Base-by-base conservation (phyloP, 2,113 vertebrate species). In the Xyrauchen texanus region DNA sequence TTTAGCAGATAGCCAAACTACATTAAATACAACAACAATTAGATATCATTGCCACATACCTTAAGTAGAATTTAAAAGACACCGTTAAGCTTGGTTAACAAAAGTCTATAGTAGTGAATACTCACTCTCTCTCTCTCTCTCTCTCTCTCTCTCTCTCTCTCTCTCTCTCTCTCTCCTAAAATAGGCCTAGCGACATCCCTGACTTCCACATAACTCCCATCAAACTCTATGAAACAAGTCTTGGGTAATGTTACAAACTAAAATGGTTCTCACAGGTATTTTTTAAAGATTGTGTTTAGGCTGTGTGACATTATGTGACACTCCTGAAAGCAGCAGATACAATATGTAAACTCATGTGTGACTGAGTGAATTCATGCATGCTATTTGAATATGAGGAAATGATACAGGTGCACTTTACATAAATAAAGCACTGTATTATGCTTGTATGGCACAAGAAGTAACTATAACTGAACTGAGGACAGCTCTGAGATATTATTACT, bases 331-430 rank as follows among this genome's bases (percentile, higher is more conserved):
- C n/a, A 2, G 21, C 1, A 57, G 55, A 5, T 57, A n/a, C 13
- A 11, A 5, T 1, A 15, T 6, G 3, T 15, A 5, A 58, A 6
- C n/a, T 2, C n/a, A 5, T 58, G 55, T 49, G 44, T 73, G 12
- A n/a, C n/a, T 49, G 55, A 49, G 51, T 44, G 55, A 60, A 61
- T 63, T 52, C 5, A 63, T 62, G 72, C 57, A 34, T 51, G 72
- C 60, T 42, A 34, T 34, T 34, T 34, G 5, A 42, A 75, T 63
- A 61, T 12, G 42, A 75, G 72, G 72, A 75, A 75, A 63, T 63
- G 58, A 34, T 74, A 74, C 71, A 62, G 71, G 45, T 74, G 58
- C 7, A 61, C 58, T 62, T 72, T 62, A 16, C 44, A 74, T 62
- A 62, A 13, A 63, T 63, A 63, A 34, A 63, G 4, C 45, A 45